A percentile compares a stretch with the other conserved stretches of the same genome.
phyloP scores from a whole-genome alignment of 2,797 vertebrate genomes.

The Pteronotus mesoamericanus region DNA sequence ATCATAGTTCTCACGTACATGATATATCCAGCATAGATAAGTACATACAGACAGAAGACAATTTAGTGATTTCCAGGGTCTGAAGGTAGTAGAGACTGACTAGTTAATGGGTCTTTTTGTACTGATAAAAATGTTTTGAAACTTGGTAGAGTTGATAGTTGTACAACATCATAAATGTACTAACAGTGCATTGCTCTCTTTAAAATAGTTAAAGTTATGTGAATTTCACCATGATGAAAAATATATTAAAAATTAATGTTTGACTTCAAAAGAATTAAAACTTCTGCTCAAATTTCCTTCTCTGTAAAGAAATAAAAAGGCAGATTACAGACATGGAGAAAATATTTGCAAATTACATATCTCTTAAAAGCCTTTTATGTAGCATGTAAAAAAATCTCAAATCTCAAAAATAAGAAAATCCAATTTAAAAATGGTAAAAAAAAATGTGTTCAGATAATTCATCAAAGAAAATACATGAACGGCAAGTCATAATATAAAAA shows the following conservation, averaged over 20 bases:
- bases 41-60: neutral
- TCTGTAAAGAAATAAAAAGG: neutral
- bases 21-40: neutral
- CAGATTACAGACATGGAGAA: neutral
- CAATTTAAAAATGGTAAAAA: neutral
- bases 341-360: neutral
- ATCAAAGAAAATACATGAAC: neutral
- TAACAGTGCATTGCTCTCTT: neutral
- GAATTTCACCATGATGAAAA: neutral
- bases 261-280: neutral
- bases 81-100: neutral
- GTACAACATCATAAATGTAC: neutral
- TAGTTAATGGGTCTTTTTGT: neutral
- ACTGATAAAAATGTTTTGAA: neutral
- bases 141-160: neutral
- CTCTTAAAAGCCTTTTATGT: neutral
- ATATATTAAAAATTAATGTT: neutral
- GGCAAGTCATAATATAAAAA: neutral
- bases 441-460: neutral
- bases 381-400: neutral
- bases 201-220: neutral
- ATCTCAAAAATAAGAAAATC: neutral
- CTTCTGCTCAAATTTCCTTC: neutral
- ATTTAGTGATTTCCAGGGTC: neutral
- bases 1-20: neutral